These are phyloP conservation scores for Drosophila longiperda DNA, from an alignment of 2,888 invertebrate genomes.

Conservation along the genomic window DNA sequence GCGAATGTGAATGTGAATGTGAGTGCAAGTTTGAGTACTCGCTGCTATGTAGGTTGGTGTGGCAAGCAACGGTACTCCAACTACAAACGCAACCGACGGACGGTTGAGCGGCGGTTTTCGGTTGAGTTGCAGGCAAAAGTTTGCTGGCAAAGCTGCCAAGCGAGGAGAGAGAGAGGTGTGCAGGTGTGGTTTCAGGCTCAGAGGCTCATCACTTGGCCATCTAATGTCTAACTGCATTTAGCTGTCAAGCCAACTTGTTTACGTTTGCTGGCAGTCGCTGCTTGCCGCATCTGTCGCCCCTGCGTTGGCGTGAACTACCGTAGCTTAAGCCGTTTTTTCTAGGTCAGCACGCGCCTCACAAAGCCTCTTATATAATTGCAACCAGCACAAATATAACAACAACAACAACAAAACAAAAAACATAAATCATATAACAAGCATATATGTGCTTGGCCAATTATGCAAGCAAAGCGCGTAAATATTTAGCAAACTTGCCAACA, in stretches of 20 bases:
- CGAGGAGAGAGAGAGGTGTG: constrained; percentile 9
- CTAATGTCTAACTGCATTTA: constrained; percentile 76
- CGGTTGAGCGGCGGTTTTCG: constrained; percentile 60
- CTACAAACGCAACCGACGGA: constrained; percentile 36
- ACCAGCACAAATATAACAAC: constrained; percentile 3
- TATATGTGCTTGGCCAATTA: constrained; percentile 56
- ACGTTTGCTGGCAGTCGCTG: constrained; percentile 50
- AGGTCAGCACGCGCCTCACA: constrained; percentile 72
- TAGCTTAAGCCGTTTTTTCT: constrained; percentile 64
- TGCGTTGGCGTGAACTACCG: constrained; percentile 73
- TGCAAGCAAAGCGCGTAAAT: constrained; percentile 51
- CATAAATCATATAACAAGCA: constrained; percentile 46
- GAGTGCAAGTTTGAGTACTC: constrained; percentile 44
- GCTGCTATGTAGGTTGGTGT: constrained; percentile 76
- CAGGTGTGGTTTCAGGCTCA: constrained; percentile 10
- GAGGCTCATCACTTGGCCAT: constrained; percentile 74
- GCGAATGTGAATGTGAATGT: constrained; percentile 20
- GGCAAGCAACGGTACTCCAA: constrained; percentile 73
- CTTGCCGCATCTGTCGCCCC: constrained; percentile 28
- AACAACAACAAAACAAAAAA: constrained; percentile 25
- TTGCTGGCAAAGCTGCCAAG: constrained; percentile 66
- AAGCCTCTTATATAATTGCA: constrained; percentile 67
- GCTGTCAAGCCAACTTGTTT: constrained; percentile 75
- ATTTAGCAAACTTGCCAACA: constrained; percentile 34
- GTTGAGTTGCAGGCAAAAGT: constrained; percentile 48